Percentiles rank a stretch among this genome's conserved stretches.
phyloP scores from a whole-genome alignment of 2,888 invertebrate genomes.

The Latrodectus hesperus region DNA sequence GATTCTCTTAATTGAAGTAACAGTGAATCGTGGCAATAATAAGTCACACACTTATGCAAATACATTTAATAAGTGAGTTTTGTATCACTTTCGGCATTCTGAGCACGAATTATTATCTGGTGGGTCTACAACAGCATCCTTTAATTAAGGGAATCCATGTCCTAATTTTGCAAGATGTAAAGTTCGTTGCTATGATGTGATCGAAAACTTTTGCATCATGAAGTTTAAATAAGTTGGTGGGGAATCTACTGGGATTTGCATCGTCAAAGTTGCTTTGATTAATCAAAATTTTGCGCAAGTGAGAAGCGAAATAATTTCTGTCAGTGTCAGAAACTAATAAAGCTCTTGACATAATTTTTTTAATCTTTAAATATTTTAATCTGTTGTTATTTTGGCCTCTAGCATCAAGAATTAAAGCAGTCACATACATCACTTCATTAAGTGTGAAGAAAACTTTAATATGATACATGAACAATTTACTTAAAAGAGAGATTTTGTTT shows the following conservation, averaged over 20 bases:
- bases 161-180: constrained; percentile 22
- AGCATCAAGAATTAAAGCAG: too few relatives aligned
- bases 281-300: constrained; percentile 29
- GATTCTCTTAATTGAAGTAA: constrained; percentile 40
- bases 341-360: too few relatives aligned
- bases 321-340: too few relatives aligned
- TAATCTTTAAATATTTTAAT: too few relatives aligned
- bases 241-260: constrained; percentile 27
- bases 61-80: constrained; percentile 55
- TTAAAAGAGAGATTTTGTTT: too few relatives aligned
- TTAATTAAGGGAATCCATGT: constrained; percentile 54
- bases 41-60: constrained; percentile 57
- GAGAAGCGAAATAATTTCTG: too few relatives aligned
- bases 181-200: not conserved
- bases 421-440: too few relatives aligned
- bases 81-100: constrained; percentile 36
- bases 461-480: too few relatives aligned
- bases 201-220: constrained; percentile 38
- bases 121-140: constrained; percentile 4
- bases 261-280: constrained; percentile 37
- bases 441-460: too few relatives aligned
- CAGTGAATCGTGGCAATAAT: constrained; percentile 47
- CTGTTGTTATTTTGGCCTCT: too few relatives aligned
- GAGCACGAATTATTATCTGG: constrained; percentile 27
- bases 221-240: constrained; percentile 36